Base-by-base conservation (phyloP, 2,113 vertebrate genomes). In the Elaphurus davidianus region DNA sequence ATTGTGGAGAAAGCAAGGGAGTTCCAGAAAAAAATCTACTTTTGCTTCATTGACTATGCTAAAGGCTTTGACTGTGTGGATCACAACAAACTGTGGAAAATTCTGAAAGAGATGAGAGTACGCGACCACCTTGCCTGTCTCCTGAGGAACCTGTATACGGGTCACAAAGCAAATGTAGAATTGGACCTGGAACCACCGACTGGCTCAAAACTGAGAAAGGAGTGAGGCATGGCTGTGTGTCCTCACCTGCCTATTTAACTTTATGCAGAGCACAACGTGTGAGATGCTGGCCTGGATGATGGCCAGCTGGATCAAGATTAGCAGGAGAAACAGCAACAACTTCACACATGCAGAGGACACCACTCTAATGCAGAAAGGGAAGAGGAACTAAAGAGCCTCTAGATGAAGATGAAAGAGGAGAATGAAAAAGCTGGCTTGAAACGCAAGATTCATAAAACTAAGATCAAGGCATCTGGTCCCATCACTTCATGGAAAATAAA, bases 101-200 rank as follows among this genome's bases (percentile, higher is more conserved):
- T 36, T 71, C 67, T 71, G 16, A 71, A 71, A 21, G 67, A 71
- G 17, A 36, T 36, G n/a, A 11, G n/a, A 71, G 9, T 71, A 36
- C 19, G 3, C 0, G 0, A 11, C n/a, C n/a, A 71, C 19, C 1
- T 71, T 71, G 5, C 2, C 9, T 36, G n/a, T 36, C 19, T 71
- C 67, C n/a, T 36, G n/a, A 36, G 67, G 1, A 36, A 21, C 17
- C n/a, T 10, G 21, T 36, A 71, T 11, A 21, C 2, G 8, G n/a
- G 67, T 71, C 67, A 36, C 17, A 71, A 9, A 36, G 64, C 17
- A 71, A 71, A 71, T 0, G 21, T 1, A 23, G 17, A 71, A 71
- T 21, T 71, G 9, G 4, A 0, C n/a, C 17, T 36, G 67, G 67
- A 71, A 36, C 67, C 4, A 67, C n/a, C 2, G n/a, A 36, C 19